Evolutionary conservation across 2,113 vertebrate species (phyloP), one percentile per base, ranked within the genome.

Genomic region (Macaca nemestrina): DNA sequence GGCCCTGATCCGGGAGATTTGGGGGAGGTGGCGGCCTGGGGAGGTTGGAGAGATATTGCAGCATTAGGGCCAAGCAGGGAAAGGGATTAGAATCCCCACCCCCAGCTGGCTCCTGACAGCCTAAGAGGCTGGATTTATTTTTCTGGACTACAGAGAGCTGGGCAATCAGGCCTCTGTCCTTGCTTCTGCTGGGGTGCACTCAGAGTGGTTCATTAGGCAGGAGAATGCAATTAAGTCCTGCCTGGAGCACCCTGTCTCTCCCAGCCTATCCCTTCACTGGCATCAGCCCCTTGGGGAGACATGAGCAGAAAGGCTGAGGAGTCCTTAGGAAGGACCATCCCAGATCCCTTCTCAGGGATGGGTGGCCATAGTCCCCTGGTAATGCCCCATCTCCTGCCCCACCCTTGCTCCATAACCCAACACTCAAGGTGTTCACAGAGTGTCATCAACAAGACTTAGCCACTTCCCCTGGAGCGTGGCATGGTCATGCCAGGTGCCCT

Each of bases 51-150:
- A 35, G 20, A 22, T 2, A 80, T 13, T 43, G 59, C 9, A 88
- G 94, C 95, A 95, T 97, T 93, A 97, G 88, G 68, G 80, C 68
- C 5, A 0, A 89, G 67, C 59, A 61, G 81, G 93, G 59, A 50
- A 84, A 89, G 67, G 93, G 95, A 97, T 97, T 95, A 96, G 94
- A 95, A 75, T 81, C 94, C 72, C 61, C 70, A n/a, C 8, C 55
- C 93, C 83, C 84, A 78, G 93, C 40, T 78, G 82, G 97, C 73
- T 94, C 95, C 95, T 97, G 93, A 89, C 90, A 91, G 96, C 73
- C 88, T 90, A 95, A 97, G 97, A 97, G 88, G 92, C 90, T 88
- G 72, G 84, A 97, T 96, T 98, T 93, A 81, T 95, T 96, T 96
- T 95, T 92, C 94, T 4, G 40, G 84, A 84, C 94, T 96, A 81